A percentile compares a stretch with the other conserved stretches of the same genome.
These are phyloP conservation scores for Nebria brevicollis DNA, from an alignment of 2,888 invertebrate species.

Conservation along the genomic window DNA sequence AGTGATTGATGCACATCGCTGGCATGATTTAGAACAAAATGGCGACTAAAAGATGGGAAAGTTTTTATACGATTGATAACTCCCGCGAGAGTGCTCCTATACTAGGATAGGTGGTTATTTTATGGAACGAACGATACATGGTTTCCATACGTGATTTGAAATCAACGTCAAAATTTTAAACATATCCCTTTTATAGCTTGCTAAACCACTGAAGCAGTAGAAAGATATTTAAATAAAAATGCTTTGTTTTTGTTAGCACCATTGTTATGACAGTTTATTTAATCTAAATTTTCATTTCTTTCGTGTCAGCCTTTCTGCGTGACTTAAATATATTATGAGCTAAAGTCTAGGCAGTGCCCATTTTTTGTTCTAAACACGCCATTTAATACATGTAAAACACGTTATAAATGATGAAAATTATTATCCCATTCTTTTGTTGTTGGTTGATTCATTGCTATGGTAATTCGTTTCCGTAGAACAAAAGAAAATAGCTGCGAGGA, in stretches of 20 bases:
- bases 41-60: slow-evolving; percentile 8
- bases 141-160: background rate
- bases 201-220: background rate
- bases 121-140: slow-evolving; percentile 28
- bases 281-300: background rate
- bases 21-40: slow-evolving; percentile 9
- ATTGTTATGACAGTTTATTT: background rate
- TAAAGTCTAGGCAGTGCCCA: background rate
- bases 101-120: slow-evolving; percentile 13
- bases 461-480: background rate
- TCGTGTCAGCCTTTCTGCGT: slow-evolving; percentile 11
- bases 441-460: background rate
- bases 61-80: slow-evolving; percentile 24
- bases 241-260: background rate
- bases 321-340: background rate
- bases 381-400: slow-evolving; percentile 40
- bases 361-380: slow-evolving; percentile 20
- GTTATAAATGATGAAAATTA: slow-evolving; percentile 27
- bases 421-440: background rate
- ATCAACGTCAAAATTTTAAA: background rate
- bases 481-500: background rate
- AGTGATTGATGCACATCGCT: slow-evolving; percentile 14
- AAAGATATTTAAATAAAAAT: background rate
- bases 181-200: background rate
- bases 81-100: slow-evolving; percentile 13